Evolutionary conservation across 2,113 vertebrate species (phyloP), one percentile per base, ranked within the genome.

Genomic region (Brienomyrus longianalis): DNA sequence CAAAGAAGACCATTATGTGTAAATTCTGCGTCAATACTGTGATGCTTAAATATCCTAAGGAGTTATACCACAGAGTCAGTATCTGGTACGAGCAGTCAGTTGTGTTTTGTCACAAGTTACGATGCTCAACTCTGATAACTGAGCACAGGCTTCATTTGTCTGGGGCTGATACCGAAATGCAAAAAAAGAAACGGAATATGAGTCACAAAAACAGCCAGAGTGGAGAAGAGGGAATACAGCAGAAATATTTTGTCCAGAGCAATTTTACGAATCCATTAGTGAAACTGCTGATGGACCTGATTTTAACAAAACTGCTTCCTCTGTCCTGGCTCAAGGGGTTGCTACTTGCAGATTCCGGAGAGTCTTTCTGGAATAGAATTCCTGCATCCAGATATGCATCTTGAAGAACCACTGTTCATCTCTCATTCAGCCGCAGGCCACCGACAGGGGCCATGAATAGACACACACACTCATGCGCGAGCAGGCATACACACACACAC

Each of bases 321-420:
- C 88, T 90, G 31, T 56, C 88, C 89, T 31, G 85, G 86, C 90
- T 92, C 87, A 87, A 89, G 91, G 84, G 89, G 93, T 92, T 94
- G 92, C 94, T 96, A 95, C 95, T 96, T 95, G 91, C 93, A 95
- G 94, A 93, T 92, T 91, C 62, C 43, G 92, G 92, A 93, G 94
- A 95, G 94, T 94, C 91, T 92, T 88, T 88, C 88, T 59, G 91
- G 93, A 90, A 51, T 90, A 91, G 91, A 94, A 93, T 45, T 89
- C 92, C 92, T 92, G 92, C 90, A 51, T 90, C 91, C 91, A 83
- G 95, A 96, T 96, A 94, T 92, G 91, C 92, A 96, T 95, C 95
- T 80, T 90, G 86, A 77, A 93, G 88, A 80, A 89, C 83, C 92
- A 39, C 48, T 80, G 92, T 62, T 89, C 92, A 95, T 94, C 90